Evolutionary conservation across 2,797 vertebrate species (phyloP).

Genomic region (Podarcis lilfordi): DNA sequence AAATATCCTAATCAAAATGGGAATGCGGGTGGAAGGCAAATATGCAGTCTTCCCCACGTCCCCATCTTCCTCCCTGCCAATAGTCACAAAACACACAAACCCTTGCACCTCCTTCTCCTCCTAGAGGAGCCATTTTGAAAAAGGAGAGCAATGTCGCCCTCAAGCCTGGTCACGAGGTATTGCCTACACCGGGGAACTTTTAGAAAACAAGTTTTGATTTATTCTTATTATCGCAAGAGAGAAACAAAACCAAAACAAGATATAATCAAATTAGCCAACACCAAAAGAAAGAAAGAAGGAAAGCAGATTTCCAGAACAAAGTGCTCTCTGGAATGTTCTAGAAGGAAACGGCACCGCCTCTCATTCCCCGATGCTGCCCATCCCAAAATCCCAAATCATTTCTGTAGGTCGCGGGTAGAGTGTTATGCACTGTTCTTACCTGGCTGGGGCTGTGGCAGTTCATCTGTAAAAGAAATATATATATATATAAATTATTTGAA

Average conservation of each 20-base stretch:
- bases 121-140: not conserved
- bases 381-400: not conserved
- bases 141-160: not conserved
- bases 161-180: not conserved
- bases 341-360: not conserved
- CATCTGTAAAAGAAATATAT: slow-evolving; percentile 2
- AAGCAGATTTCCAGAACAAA: no score
- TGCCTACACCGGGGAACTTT: no score
- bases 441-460: not conserved
- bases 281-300: no score
- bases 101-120: not conserved
- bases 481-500: not conserved
- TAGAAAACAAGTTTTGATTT: no score
- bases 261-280: no score
- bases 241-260: no score
- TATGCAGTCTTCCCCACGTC: no score
- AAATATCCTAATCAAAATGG: no score
- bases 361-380: not conserved
- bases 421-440: not conserved
- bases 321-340: not conserved
- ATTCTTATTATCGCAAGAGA: no score
- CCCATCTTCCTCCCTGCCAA: not conserved
- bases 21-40: not conserved
- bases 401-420: not conserved
- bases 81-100: not conserved